Evolutionary conservation across 2,797 vertebrate species (phyloP), one percentile per base, ranked within the genome.

Genomic region (Triplophysa bombifrons): DNA sequence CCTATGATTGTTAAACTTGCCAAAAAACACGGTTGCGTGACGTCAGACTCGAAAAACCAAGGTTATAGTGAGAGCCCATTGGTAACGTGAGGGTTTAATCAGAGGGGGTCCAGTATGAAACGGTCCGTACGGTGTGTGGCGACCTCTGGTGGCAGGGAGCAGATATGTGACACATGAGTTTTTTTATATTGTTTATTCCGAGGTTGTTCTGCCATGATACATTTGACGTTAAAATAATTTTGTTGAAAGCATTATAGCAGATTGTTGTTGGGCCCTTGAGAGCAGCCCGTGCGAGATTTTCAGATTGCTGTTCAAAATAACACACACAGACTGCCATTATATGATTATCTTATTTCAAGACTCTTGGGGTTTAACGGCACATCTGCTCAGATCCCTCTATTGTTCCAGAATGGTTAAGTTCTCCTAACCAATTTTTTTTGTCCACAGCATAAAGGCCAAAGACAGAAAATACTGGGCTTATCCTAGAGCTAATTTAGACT

Each of bases 271-370:
- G 13, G 19, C 78, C 44, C 44, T 3, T 3, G 11, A 48, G 70
- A 72, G 30, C n/a, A 12, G 20, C 11, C 50, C 9, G 4, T n/a
- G 53, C 17, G 50, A 46, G 34, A 34, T 34, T 34, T 34, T 34
- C 34, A 5, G 34, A 56, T 68, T 46, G 80, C 74, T 20, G 20
- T 6, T 56, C 55, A 65, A 80, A 55, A 68, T 46, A 71, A 58
- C 34, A 55, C 48, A 69, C 2, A 25, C 61, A 51, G 27, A 60
- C 11, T 60, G 58, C 50, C n/a, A 58, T 25, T 50, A 50, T 67
- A 44, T 30, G 72, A 67, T 66, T 46, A 66, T 55, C 72, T 80
- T 50, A 72, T 72, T 56, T 41, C 61, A 53, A 50, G n/a, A 38
- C 16, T 63, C 82, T 69, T 1, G 19, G 48, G 63, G 73, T 46